phyloP scores from a whole-genome alignment of 2,888 invertebrate species.

The Rhagonycha lutea region DNA sequence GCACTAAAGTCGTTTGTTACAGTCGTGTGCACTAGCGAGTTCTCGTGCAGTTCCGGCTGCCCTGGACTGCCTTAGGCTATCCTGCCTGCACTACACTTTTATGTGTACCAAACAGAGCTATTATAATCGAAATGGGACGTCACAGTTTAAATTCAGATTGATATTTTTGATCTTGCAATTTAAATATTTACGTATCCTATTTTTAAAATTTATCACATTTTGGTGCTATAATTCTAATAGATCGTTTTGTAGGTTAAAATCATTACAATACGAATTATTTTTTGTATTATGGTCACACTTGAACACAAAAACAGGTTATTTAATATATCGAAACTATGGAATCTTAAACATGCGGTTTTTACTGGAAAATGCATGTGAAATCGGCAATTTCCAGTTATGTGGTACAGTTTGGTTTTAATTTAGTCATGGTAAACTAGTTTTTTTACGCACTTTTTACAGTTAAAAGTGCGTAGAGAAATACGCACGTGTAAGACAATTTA shows the following conservation, averaged over 20 bases:
- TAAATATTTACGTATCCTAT: background rate
- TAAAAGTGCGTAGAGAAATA: background rate
- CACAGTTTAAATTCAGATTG: background rate
- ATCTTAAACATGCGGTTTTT: background rate
- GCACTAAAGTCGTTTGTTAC: too few species aligned
- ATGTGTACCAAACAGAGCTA: too few species aligned
- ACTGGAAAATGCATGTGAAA: background rate
- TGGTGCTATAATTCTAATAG: background rate
- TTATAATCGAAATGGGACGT: background rate
- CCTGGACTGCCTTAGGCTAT: too few species aligned
- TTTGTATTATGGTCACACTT: background rate
- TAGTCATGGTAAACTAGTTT: background rate
- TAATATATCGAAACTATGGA: background rate
- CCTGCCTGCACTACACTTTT: too few species aligned
- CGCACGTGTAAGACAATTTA: background rate
- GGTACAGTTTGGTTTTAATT: background rate
- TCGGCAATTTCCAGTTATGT: background rate
- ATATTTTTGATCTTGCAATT: background rate
- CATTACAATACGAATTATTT: background rate
- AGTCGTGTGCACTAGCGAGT: too few species aligned
- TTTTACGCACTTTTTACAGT: conserved; percentile 3
- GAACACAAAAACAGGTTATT: background rate
- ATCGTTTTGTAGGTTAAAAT: background rate
- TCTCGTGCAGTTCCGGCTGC: too few species aligned
- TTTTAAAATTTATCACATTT: background rate